Conservation (phyloP, 2,113 vertebrate genomes). For the Manacus vitellinus region DNA sequence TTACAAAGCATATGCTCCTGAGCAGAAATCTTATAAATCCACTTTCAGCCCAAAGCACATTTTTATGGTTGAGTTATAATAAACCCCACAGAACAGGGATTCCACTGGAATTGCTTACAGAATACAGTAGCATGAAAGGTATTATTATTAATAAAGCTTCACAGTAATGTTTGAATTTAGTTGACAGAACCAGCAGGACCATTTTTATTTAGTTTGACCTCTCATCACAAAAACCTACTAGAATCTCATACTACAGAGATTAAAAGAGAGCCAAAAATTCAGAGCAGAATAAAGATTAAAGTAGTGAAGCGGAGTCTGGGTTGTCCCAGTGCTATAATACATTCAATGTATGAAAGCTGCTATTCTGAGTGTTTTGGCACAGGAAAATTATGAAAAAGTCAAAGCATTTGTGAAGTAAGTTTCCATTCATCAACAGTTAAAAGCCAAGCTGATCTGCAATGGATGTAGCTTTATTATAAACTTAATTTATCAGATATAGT, state of each 20-base stretch:
- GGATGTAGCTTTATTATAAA: neutral
- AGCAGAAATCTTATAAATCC: slow-evolving; percentile 53
- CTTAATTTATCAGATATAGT: neutral
- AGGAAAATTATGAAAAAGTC: neutral
- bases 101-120: slow-evolving; percentile 47
- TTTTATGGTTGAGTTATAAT: slow-evolving; percentile 50
- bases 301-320: neutral
- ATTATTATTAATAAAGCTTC: slow-evolving; percentile 37
- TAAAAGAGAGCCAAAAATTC: slow-evolving; percentile 8
- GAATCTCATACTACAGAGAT: neutral
- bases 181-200: slow-evolving; percentile 35
- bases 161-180: slow-evolving; percentile 3
- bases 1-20: slow-evolving; percentile 42
- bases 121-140: slow-evolving; percentile 29
- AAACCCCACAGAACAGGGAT: slow-evolving; percentile 45
- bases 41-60: slow-evolving; percentile 59
- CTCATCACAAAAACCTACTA: neutral
- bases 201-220: slow-evolving; percentile 32
- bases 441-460: neutral
- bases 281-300: neutral
- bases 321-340: neutral
- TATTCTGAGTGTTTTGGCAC: neutral
- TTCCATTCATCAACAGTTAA: neutral
- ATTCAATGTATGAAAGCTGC: neutral
- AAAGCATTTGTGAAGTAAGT: neutral